Percentiles rank a stretch among this genome's conserved stretches.
Evolutionary conservation across 2,888 invertebrate genomes (phyloP).

Genomic region (Phrixothrix hirtus): DNA sequence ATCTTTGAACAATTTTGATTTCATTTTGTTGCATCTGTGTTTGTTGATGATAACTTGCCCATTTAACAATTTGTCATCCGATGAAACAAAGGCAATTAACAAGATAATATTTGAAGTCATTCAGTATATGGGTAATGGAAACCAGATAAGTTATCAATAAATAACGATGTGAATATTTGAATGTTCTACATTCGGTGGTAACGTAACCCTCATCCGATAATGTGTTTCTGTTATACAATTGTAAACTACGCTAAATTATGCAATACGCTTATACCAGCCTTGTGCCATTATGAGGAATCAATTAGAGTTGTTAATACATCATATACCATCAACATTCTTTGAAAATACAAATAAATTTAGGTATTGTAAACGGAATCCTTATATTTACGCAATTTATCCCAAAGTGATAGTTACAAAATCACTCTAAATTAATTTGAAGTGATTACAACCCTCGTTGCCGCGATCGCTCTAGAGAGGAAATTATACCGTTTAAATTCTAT

Average conservation of each 20-base stretch:
- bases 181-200: constrained; percentile 12
- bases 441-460: constrained; percentile 8
- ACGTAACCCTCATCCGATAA: constrained; percentile 29
- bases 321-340: no score
- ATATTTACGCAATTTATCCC: constrained; percentile 5
- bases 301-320: no score
- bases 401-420: constrained; percentile 7
- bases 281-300: no score
- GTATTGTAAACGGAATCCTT: no score
- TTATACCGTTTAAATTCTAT: constrained; percentile 8
- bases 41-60: no score
- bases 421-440: constrained; percentile 3
- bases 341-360: no score
- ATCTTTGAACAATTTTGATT: no score
- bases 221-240: constrained; percentile 26
- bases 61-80: constrained; percentile 10
- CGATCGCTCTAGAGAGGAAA: constrained; percentile 2
- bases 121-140: constrained; percentile 13
- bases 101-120: constrained; percentile 16
- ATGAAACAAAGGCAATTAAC: constrained; percentile 7
- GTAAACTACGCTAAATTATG: constrained; percentile 26
- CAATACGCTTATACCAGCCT: constrained; percentile 19
- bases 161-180: constrained; percentile 13
- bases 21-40: no score
- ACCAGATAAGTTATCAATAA: constrained; percentile 24